Base-by-base conservation (phyloP, 2,113 vertebrate species). In the Atractosteus spatula region DNA sequence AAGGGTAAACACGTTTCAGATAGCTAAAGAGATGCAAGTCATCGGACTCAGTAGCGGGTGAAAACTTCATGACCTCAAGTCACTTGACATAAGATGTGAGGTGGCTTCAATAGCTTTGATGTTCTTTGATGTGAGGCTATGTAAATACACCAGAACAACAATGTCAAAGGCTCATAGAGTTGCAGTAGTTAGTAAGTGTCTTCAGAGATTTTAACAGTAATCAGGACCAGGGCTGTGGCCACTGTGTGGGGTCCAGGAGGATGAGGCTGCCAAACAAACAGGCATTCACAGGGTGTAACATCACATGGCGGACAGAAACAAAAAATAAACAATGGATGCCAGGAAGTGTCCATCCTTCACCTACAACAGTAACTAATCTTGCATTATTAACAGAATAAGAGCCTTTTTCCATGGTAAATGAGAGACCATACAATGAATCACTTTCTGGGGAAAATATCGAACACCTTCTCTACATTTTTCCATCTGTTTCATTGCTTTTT, bases 61-160 rank as follows among this genome's bases (percentile, higher is more conserved):
- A 81, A 83, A 82, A 82, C 84, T 83, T 73, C 72, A 29, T 63
- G 41, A 78, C 8, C 74, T 79, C 78, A 68, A n/a, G n/a, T 8
- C 29, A 61, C 82, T 88, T 83, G 7, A n/a, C 44, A 68, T 73
- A 69, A 80, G 29, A 29, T 29, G 29, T 29, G 1, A 29, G 29
- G 29, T 29, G 29, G 41, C 71, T 87, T 86, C 85, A 84, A 56
- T 78, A 87, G 79, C 43, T 74, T 81, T 82, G 63, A 8, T 59
- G 11, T 59, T 11, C 12, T 16, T 59, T 59, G 57, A 59, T 59
- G 57, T 13, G 14, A 16, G 14, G 5, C 57, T 6, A n/a, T 59
- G 57, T 59, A 59, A 59, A 59, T 59, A 59, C 12, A 59, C 57
- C 12, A 11, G 14, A 8, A 59, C 14, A 14, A 59, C 57, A 7